Evolutionary conservation across 37 sponge, comb jelly and placozoan species (phyloP), one percentile per base, ranked within the genome.

Genomic region (Halichondria panicea): DNA sequence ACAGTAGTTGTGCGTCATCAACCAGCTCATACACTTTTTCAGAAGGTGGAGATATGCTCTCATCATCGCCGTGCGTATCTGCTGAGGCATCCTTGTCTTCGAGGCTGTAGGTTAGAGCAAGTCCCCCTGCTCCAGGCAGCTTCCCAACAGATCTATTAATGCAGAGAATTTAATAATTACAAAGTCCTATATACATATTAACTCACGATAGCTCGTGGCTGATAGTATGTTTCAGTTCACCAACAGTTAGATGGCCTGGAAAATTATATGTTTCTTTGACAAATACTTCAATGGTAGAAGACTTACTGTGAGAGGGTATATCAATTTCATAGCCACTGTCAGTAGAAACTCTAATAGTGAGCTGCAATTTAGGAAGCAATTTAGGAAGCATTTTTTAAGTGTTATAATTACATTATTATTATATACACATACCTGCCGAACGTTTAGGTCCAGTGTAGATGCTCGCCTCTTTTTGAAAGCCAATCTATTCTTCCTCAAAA

Each of bases 231-330:
- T 65, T 65, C 35, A 76, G 22, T 31, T 76, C 77, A 8, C 66
- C 66, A 4, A 76, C 65, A 2, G 77, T 76, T 22, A n/a, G 46
- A 25, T 65, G 65, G 15, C 65, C 77, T 76, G 25, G 0, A 65
- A 55, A 11, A 15, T 48, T 18, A 27, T n/a, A n/a, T n/a, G n/a
- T n/a, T n/a, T n/a, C n/a, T n/a, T n/a, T n/a, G n/a, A 55, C 56
- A 55, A 27, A 27, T 27, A 3, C 22, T 6, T 27, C 25, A 55
- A 27, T 55, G 4, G 9, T 6, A 7, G 9, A 27, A 7, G 25
- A 55, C 56, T 55, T 55, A 55, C 56, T 55, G 8, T 55, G 25
- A 6, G 25, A 55, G 25, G 56, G 56, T 3, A 55, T 7, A 3
- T 3, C 8, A 9, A 55, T 27, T 7, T 55, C 56, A 55, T 6